Conservation (phyloP, 2,888 invertebrate species). For the Cerastis rubricosa region DNA sequence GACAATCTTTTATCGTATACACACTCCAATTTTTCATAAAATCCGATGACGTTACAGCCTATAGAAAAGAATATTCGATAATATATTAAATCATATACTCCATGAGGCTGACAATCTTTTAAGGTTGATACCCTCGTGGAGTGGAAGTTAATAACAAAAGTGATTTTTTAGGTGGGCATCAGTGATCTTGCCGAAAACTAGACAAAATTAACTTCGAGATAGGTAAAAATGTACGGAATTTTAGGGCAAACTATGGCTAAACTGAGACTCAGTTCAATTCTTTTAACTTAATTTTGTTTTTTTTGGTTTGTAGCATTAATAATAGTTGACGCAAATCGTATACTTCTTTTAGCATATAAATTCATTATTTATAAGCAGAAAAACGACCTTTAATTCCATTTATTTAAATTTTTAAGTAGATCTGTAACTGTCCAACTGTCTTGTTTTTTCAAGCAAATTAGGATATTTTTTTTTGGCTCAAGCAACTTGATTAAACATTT, state of each 20-base stretch:
- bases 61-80: slow-evolving; percentile 12
- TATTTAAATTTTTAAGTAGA: neutral
- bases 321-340: neutral
- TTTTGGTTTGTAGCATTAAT: neutral
- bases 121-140: neutral
- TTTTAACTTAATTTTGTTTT: neutral
- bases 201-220: slow-evolving; percentile 3
- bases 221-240: neutral
- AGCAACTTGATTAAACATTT: neutral
- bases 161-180: slow-evolving; percentile 7
- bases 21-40: slow-evolving; percentile 19
- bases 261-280: neutral
- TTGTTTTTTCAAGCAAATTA: neutral
- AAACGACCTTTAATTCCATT: neutral
- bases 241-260: neutral
- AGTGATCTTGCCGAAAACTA: neutral
- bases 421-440: neutral
- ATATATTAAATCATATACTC: no score
- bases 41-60: slow-evolving; percentile 35
- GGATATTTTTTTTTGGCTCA: neutral
- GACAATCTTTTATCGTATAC: slow-evolving; percentile 6
- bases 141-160: slow-evolving; percentile 31
- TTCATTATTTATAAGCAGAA: neutral
- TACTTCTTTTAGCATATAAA: neutral
- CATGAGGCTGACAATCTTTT: no score